Evolutionary conservation across 2,797 vertebrate species (phyloP), one percentile per base, ranked within the genome.

Genomic region (Gobio occitaniae): DNA sequence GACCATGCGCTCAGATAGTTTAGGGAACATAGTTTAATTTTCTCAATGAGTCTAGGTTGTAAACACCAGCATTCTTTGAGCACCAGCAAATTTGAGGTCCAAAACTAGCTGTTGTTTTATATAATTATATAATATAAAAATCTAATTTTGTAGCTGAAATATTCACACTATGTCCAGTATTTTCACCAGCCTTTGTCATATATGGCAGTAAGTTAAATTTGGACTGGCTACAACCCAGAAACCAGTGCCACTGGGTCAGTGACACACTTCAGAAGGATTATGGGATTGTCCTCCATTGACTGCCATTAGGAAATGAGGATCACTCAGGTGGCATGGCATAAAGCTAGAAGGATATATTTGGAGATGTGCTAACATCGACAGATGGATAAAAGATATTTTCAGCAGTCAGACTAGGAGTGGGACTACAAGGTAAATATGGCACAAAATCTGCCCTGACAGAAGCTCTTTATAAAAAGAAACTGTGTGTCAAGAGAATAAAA

Each of bases 211-310:
- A 78, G 17, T 69, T 50, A n/a, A n/a, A 36, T 50, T 68, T 54
- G 44, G 29, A 38, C 50, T 70, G 48, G 32, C 36, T 59, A 4
- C 21, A 81, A 36, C 77, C 56, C 41, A 15, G 76, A 61, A 77
- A 75, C 79, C 68, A 61, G 36, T 76, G 48, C 54, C 63, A 75
- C 54, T 54, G 52, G 84, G 84, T 65, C 63, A 77, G 70, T 87
- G 86, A 87, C 87, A 84, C 78, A 83, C 86, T 87, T 66, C 56
- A 69, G 78, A 69, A 75, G 86, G 89, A 88, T 90, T 90, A 88
- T 79, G 68, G 87, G 86, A 87, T 90, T 90, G 86, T 81, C 68
- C 71, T 86, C 78, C 69, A 88, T 65, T 84, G 82, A 80, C 78
- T 84, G 54, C 84, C 44, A 87, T 90, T 85, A 86, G 84, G 83